Evolutionary conservation across 2,888 invertebrate genomes (phyloP).

Genomic region (Leptothorax acervorum): DNA sequence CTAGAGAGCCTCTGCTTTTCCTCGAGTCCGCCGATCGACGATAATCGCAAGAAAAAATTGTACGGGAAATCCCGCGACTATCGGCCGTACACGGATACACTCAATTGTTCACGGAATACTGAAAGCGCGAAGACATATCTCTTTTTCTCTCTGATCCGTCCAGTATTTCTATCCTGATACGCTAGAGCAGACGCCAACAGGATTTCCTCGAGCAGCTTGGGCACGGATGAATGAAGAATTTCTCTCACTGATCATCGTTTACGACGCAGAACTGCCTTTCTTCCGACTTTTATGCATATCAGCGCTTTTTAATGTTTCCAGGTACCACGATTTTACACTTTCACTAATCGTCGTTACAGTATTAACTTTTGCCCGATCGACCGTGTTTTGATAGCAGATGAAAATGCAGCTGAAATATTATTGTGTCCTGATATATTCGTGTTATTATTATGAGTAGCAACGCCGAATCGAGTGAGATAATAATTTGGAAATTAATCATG

Average conservation of each 20-base stretch:
- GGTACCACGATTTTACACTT: slow-evolving; percentile 17
- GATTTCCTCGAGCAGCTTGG: slow-evolving; percentile 66
- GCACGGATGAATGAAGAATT: slow-evolving; percentile 69
- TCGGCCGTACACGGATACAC: neutral
- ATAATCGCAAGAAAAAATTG: slow-evolving; percentile 13
- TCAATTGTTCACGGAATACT: slow-evolving; percentile 16
- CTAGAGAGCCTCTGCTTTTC: neutral
- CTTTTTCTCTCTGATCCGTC: neutral
- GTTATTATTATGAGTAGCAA: neutral
- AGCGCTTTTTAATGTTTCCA: slow-evolving; percentile 12
- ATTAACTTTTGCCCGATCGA: slow-evolving; percentile 5
- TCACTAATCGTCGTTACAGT: slow-evolving; percentile 11
- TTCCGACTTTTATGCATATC: slow-evolving; percentile 56
- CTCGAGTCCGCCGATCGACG: neutral
- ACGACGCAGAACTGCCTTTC: slow-evolving; percentile 53
- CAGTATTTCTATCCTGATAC: slow-evolving; percentile 54
- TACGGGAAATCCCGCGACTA: slow-evolving; percentile 24
- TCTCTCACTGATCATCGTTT: slow-evolving; percentile 56
- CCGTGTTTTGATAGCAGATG: neutral
- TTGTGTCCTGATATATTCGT: neutral
- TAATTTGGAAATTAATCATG: slow-evolving; percentile 14
- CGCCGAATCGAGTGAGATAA: neutral
- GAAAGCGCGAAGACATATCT: neutral
- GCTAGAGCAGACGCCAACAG: slow-evolving; percentile 66
- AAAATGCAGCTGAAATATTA: neutral